Evolutionary conservation across 1,140 invertebrate genomes (phyloP), one percentile per base, ranked within the genome.

Genomic region (Wiebesia pumilae): DNA sequence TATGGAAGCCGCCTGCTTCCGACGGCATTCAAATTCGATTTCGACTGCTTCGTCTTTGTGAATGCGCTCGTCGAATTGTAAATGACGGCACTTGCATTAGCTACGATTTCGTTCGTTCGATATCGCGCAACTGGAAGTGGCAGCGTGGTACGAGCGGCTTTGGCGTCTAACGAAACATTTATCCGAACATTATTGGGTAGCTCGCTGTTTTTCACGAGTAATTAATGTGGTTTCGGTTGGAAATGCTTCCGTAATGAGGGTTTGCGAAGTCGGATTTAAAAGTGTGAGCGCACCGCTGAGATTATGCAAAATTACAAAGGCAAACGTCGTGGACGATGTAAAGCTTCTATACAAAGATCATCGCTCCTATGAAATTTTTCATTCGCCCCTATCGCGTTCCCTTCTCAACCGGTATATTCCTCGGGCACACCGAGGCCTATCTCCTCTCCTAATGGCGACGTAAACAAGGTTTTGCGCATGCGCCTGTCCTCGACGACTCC

Each of bases 391-490:
- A 43, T 75, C n/a, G n/a, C 38, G 40, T 75, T 43, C 24, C 19
- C 69, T 43, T 75, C 24, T 75, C 38, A 75, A 75, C 71, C 71
- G 71, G 71, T 75, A 75, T 75, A 75, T 75, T 75, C 71, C 4
- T 43, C 38, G 38, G 19, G 27, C 71, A 75, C 71, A 43, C 27
- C 71, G 71, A 62, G 35, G 54, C n/a, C 73, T 79, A 78, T 83
- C 82, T 62, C 51, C 38, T 30, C 40, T 62, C 83, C 73, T 85
- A 81, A 90, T 90, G 89, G 89, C 89, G 91, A 92, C 91, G 91
- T 93, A 93, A 93, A 93, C 92, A 92, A 93, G 90, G 80, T 30
- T 69, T 43, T 82, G 91, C 92, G 92, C 91, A 90, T 88, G 91
- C 92, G 92, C 90, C 38, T 33, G 54, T 75, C 40, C 38, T 27